Evolutionary conservation across 2,888 invertebrate species (phyloP), one percentile per base, ranked within the genome.

Genomic region (Drosophila emarginata): DNA sequence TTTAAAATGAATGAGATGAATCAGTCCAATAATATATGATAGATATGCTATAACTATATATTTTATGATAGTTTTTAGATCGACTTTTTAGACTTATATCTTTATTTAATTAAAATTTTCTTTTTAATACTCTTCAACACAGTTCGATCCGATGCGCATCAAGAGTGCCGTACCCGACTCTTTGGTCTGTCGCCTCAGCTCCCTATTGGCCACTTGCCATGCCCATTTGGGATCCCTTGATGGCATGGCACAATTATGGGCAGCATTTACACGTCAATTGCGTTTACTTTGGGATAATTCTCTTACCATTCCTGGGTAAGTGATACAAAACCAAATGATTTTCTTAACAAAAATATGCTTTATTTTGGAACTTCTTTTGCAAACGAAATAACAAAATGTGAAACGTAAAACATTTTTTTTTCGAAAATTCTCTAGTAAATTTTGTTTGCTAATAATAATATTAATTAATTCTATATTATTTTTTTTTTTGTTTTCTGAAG

Each of bases 171-270:
- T 94, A 0, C 92, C 93, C 2, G 96, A 96, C 80, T 95, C 97
- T 1, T 92, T 99, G 50, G 95, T 96, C 0, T 96, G 96, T 95
- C 94, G 97, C 50, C 91, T 98, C 26, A 95, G 96, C 0, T 93
- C 96, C 26, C 93, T 96, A 28, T 93, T 96, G 75, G 95, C 95
- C 18, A 95, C 96, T 66, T 93, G 96, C 53, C 93, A 95, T 60
- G 94, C 95, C 74, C 95, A 95, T 40, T 94, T 96, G 18, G 97
- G 97, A 1, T 95, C 97, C 4, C 93, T 95, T 0, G 91, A 92
- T 54, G 95, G 96, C 58, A 93, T 98, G 62, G 96, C 97, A 0
- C 97, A 98, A 89, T 91, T 99, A 12, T 99, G 99, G 99, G 96
- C 97, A 85, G 98, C 98, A 90, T 96, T 99, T 89, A 94, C 96